Conservation (phyloP, 2,888 invertebrate species). For the Cheilosia urbana region DNA sequence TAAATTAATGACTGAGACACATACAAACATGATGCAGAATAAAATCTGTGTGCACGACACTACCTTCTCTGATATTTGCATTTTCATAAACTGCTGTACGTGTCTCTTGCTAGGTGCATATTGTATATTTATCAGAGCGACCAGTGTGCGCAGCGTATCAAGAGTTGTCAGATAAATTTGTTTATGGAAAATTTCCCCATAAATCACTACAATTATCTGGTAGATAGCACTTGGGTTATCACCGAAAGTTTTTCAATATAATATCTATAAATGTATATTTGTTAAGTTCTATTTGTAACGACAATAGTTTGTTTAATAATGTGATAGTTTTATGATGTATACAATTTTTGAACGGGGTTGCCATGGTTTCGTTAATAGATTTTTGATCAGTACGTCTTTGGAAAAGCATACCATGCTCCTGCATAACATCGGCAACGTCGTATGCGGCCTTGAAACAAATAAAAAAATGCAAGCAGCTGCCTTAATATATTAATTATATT, state of each 20-base stretch:
- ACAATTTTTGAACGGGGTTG: not conserved
- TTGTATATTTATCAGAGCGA: constrained; percentile 48
- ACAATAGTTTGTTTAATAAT: not conserved
- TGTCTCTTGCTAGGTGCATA: constrained; percentile 30
- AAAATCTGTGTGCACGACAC: not conserved
- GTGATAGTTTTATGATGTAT: not conserved
- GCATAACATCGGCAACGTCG: too few species aligned
- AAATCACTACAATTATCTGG: not conserved
- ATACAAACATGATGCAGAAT: not conserved
- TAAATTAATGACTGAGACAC: constrained; percentile 32
- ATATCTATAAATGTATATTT: not conserved
- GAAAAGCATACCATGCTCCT: too few species aligned
- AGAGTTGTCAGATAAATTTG: constrained; percentile 44
- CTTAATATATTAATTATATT: too few species aligned
- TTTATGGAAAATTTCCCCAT: constrained; percentile 32
- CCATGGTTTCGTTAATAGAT: too few species aligned
- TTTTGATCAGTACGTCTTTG: too few species aligned
- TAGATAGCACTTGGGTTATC: constrained; percentile 5
- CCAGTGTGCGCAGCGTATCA: constrained; percentile 41
- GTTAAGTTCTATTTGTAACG: not conserved
- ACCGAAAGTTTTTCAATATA: not conserved
- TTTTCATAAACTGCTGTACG: constrained; percentile 42
- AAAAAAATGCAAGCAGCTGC: too few species aligned
- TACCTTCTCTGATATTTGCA: constrained; percentile 28
- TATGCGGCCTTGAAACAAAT: too few species aligned